phyloP scores from a whole-genome alignment of 2,113 vertebrate genomes.

The Rynchops niger region DNA sequence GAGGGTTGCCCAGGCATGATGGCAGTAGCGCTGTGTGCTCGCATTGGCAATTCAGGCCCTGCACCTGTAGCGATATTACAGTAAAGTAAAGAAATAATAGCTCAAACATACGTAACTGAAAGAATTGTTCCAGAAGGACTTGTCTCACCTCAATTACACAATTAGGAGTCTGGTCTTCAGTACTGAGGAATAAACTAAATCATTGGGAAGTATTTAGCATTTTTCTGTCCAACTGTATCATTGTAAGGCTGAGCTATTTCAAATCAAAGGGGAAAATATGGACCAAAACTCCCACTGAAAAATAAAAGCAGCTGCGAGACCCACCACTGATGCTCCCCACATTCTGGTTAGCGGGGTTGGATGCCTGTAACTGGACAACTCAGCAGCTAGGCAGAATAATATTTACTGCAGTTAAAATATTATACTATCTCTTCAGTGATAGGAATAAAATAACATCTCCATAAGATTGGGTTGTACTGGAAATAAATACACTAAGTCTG shows the following conservation, averaged over 20 bases:
- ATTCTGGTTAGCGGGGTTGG: not conserved
- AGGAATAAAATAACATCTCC: not conserved
- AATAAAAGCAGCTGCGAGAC: not conserved
- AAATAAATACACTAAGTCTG: not conserved
- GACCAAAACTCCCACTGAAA: not conserved
- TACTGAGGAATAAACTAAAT: not conserved
- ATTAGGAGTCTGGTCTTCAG: slow-evolving; percentile 23
- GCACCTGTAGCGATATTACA: not conserved
- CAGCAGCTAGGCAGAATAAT: not conserved
- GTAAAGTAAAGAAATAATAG: not conserved
- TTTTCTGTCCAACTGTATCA: slow-evolving; percentile 16
- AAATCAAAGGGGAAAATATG: not conserved
- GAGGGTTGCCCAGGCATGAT: not conserved
- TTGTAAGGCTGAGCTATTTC: slow-evolving; percentile 25
- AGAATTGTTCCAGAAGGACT: slow-evolving; percentile 60
- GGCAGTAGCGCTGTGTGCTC: not conserved
- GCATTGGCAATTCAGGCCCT: not conserved
- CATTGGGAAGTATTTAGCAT: not conserved
- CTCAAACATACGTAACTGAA: not conserved
- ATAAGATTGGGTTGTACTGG: not conserved
- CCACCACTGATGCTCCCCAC: not conserved
- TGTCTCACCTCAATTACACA: slow-evolving; percentile 51
- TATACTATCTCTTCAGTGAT: not conserved
- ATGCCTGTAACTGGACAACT: not conserved
- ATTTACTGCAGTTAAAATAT: not conserved